A percentile compares a stretch with the other conserved stretches of the same genome.
These are phyloP conservation scores for Tanytarsus gracilentus DNA, from an alignment of 2,888 invertebrate genomes.

Conservation along the genomic window DNA sequence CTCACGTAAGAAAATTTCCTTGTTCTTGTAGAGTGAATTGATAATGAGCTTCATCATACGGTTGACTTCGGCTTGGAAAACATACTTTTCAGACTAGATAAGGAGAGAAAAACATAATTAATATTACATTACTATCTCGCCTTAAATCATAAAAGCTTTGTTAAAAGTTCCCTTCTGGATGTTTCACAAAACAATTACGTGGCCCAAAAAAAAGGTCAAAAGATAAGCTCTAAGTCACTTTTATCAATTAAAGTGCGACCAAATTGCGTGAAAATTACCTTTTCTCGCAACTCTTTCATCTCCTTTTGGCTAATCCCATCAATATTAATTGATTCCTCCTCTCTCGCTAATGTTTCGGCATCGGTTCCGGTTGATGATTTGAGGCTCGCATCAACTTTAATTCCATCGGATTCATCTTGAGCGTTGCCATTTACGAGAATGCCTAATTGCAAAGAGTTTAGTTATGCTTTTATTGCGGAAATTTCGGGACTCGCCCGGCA, in stretches of 20 bases:
- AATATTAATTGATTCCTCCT: constrained; percentile 92
- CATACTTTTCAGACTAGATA: constrained; percentile 63
- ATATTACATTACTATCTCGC: background rate
- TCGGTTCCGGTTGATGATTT: constrained; percentile 69
- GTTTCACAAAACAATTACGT: constrained; percentile 20
- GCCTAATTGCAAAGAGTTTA: background rate
- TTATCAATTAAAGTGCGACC: too few relatives aligned
- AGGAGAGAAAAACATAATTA: constrained; percentile 20
- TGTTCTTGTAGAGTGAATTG: constrained; percentile 97
- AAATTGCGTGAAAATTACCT: too few relatives aligned
- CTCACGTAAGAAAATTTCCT: constrained; percentile 97
- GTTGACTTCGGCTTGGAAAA: constrained; percentile 97
- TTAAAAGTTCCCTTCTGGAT: constrained; percentile 5
- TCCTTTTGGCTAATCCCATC: constrained; percentile 93
- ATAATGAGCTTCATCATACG: constrained; percentile 99
- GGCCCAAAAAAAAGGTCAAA: background rate
- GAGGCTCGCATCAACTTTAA: constrained; percentile 34
- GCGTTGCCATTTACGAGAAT: constrained; percentile 42
- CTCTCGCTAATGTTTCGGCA: constrained; percentile 80
- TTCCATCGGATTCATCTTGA: constrained; percentile 44
- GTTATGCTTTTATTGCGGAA: too few relatives aligned
- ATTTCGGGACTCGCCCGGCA: background rate
- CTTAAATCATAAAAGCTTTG: background rate
- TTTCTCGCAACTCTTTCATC: constrained; percentile 80
- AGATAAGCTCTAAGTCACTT: too few relatives aligned